Percentiles rank a stretch among this genome's conserved stretches.
These are phyloP conservation scores for Stegana nigrithorax DNA, from an alignment of 2,888 invertebrate genomes.

Conservation along the genomic window DNA sequence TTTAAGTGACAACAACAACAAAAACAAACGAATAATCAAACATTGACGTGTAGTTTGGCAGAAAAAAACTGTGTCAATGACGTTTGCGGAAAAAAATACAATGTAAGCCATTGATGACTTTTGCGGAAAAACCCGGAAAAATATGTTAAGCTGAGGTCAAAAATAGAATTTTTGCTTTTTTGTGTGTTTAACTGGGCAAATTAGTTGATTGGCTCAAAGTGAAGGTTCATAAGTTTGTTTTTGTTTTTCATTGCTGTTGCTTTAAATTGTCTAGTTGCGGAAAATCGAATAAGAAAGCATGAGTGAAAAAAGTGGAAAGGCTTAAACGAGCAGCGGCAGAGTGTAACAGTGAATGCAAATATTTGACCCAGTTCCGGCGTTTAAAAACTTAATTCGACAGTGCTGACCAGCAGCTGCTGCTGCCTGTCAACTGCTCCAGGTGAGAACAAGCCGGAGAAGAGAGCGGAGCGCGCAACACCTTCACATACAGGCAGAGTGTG, in stretches of 20 bases:
- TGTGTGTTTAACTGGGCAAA: too few relatives aligned
- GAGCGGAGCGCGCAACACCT: neutral
- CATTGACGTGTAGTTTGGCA: neutral
- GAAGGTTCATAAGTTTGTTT: too few relatives aligned
- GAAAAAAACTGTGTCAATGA: neutral
- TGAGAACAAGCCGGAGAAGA: neutral
- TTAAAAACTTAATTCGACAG: neutral
- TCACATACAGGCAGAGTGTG: neutral
- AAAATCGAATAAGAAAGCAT: neutral
- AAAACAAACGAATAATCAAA: neutral
- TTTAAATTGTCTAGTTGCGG: too few relatives aligned
- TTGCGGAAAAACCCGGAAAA: too few relatives aligned
- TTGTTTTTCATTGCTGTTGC: too few relatives aligned
- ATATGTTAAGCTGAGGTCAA: too few relatives aligned
- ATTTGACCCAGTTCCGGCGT: slow-evolving; percentile 45
- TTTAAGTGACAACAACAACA: neutral
- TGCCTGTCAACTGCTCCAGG: neutral
- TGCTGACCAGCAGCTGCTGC: neutral
- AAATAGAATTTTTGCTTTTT: too few relatives aligned
- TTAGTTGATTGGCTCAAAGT: neutral
- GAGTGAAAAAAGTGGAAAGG: neutral
- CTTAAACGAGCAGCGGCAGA: slow-evolving; percentile 8
- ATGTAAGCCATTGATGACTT: too few relatives aligned
- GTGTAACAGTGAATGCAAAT: slow-evolving; percentile 32
- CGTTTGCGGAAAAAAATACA: neutral